Base-by-base conservation (phyloP, 2,113 vertebrate species). In the Orcinus orca region DNA sequence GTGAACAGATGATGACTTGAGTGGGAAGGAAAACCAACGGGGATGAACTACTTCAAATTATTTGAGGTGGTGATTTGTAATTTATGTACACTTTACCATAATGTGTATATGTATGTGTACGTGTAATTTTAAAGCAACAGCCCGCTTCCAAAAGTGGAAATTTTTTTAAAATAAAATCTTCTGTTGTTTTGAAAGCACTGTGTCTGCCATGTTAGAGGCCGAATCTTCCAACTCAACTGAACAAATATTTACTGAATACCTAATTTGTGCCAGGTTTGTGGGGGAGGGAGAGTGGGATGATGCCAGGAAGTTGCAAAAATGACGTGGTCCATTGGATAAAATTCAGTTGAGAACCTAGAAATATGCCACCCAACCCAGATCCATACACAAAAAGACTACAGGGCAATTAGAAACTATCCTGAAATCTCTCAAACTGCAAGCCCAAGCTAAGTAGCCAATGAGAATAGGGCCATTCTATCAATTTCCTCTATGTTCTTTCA, bases 1-100 rank as follows among this genome's bases (percentile, higher is more conserved):
- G 41, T 50, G 25, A 94, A 92, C 96, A 98, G 96, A 97, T 96
- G 88, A 98, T 92, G 92, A 77, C 50, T 97, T 98, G 79, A 96
- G 53, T n/a, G 77, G 93, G 20, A 88, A 96, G 23, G n/a, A 88
- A 97, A 97, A 96, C 86, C 93, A 94, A 96, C 67, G 79, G 93
- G 82, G 73, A 96, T 83, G 90, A 90, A 91, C 84, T 80, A 73
- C 55, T 62, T 84, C 71, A 94, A 84, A 79, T 80, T 95, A 90
- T 90, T 83, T 82, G 65, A 96, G 93, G 71, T 85, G 83, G 79
- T 67, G 87, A 95, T 92, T 94, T 93, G 79, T 96, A 73, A 93
- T 67, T 80, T 95, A 96, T 94, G 97, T 97, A 70, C 53, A 73
- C 85, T 90, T 92, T 86, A 12, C 73, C 92, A 88, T 84, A 65